A percentile compares a stretch with the other conserved stretches of the same genome.
phyloP scores from a whole-genome alignment of 2,888 invertebrate species.

The Metallyticus violacea region DNA sequence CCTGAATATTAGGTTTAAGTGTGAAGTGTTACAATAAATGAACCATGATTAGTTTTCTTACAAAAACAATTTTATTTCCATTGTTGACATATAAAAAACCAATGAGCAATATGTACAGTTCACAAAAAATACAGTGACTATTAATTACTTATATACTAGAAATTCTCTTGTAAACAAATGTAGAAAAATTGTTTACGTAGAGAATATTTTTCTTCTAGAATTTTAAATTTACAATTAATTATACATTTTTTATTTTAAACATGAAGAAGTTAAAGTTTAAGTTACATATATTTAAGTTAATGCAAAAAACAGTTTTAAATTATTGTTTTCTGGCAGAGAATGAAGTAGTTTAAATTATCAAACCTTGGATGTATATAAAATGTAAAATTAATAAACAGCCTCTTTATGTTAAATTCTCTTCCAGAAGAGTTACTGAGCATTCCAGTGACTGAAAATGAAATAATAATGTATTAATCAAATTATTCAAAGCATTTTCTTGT shows the following conservation, averaged over 20 bases:
- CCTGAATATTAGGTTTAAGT: background rate
- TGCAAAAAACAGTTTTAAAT: background rate
- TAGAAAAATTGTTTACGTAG: background rate
- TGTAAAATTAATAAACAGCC: too few relatives aligned
- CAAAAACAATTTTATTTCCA: background rate
- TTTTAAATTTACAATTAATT: too few relatives aligned
- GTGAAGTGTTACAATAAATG: background rate
- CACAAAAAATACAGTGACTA: background rate
- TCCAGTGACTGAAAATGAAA: background rate
- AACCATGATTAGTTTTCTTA: background rate
- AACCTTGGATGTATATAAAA: background rate
- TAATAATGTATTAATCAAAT: background rate
- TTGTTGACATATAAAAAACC: background rate
- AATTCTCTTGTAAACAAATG: background rate
- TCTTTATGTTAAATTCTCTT: background rate
- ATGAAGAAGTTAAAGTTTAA: too few relatives aligned
- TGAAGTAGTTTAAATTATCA: background rate
- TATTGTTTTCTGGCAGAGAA: background rate
- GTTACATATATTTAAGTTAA: background rate
- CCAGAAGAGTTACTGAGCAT: background rate
- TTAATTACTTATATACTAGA: background rate
- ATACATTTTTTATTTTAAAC: too few relatives aligned
- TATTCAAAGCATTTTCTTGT: too few relatives aligned
- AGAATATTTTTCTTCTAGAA: background rate
- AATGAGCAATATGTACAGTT: background rate